Conservation (phyloP, 2,113 vertebrate genomes). For the Triplophysa rosa region DNA sequence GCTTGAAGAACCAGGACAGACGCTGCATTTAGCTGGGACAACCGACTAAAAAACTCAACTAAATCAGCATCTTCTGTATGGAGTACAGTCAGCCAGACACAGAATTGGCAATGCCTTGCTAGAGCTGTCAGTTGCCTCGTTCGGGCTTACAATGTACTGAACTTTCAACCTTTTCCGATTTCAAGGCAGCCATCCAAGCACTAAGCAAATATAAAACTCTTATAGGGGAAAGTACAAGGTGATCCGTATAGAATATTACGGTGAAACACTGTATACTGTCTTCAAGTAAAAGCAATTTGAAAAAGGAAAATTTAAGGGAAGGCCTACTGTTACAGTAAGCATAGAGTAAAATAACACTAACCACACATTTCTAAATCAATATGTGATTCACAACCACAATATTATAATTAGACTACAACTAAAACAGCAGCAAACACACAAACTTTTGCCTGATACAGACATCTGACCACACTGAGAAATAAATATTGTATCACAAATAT, state of each 20-base stretch:
- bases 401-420: no score
- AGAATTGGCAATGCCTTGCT: neutral
- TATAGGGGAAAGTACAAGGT: neutral
- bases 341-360: no score
- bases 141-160: neutral
- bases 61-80: slow-evolving; percentile 24
- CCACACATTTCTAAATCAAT: no score
- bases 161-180: neutral
- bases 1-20: slow-evolving; percentile 35
- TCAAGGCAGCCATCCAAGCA: neutral
- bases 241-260: no score
- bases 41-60: neutral
- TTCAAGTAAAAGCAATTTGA: neutral
- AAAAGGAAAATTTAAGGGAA: neutral
- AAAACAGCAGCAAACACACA: no score
- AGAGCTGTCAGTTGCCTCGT: neutral
- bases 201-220: neutral
- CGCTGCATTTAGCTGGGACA: slow-evolving; percentile 35
- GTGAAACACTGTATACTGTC: neutral
- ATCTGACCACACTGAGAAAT: no score
- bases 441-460: no score
- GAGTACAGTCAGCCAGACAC: slow-evolving; percentile 6
- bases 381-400: no score
- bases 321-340: no score
- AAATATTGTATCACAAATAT: no score